These are phyloP conservation scores for Zygaena filipendulae DNA, from an alignment of 2,888 invertebrate genomes.

Conservation along the genomic window DNA sequence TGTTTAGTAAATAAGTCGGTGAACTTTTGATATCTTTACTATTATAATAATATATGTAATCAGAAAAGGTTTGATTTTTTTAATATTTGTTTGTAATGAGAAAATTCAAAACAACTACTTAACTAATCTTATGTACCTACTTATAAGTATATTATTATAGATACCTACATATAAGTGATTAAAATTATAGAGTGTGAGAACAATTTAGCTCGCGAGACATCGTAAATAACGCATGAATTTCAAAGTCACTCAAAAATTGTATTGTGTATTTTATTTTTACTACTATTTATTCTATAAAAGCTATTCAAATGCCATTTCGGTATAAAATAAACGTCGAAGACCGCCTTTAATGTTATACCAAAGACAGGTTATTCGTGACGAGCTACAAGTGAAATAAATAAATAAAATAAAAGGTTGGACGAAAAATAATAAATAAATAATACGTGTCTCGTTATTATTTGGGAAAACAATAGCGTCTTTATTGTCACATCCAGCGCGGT, in stretches of 20 bases:
- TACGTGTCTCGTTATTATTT: constrained; percentile 65
- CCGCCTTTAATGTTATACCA: constrained; percentile 20
- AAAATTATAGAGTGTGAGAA: constrained; percentile 33
- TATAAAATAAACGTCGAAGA: constrained; percentile 51
- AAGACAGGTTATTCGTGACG: constrained; percentile 37
- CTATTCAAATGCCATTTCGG: constrained; percentile 50
- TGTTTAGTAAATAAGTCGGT: too few species aligned
- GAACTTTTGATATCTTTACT: too few species aligned
- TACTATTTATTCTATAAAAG: constrained; percentile 43
- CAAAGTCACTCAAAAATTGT: constrained; percentile 32
- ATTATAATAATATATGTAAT: too few species aligned
- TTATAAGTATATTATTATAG: too few species aligned
- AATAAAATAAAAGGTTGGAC: constrained; percentile 30
- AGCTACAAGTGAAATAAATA: too few species aligned
- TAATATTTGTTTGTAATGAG: too few species aligned
- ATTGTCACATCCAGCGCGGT: constrained; percentile 59
- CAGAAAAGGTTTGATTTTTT: too few species aligned
- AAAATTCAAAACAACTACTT: too few species aligned
- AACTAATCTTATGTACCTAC: too few species aligned
- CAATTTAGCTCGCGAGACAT: constrained; percentile 31
- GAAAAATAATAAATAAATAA: constrained; percentile 43
- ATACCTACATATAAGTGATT: too few species aligned
- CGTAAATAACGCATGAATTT: constrained; percentile 28
- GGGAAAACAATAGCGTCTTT: constrained; percentile 59
- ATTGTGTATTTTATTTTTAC: too few species aligned